Evolutionary conservation across 2,888 invertebrate species (phyloP), one percentile per base, ranked within the genome.

Genomic region (Toxonevra muliebris): DNA sequence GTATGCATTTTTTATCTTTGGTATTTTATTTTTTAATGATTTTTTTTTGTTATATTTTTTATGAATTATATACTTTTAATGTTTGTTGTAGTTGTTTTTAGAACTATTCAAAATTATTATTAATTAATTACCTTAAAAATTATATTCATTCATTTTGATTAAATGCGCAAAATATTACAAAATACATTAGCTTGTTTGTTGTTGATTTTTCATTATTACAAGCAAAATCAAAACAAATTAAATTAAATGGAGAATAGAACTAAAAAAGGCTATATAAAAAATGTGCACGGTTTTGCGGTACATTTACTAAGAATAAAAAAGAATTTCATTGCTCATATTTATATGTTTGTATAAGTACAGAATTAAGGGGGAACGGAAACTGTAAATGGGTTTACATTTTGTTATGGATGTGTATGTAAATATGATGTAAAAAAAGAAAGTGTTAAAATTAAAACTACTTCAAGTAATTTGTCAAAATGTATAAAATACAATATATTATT

Each of bases 1-100:
- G 52, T 50, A 19, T 3, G 5, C 20, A 42, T 30, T 20, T 59
- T 20, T 65, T 53, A 53, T 65, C 65, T 65, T 65, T 65, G 65
- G 65, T 43, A 59, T 65, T 65, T 65, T 65, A 65, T 65, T 65
- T 13, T 48, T n/a, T 48, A n/a, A 48, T 48, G 48, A n/a, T 48
- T 48, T 15, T n/a, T 13, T 13, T 50, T 62, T 64, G 50, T 50
- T 45, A 64, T 58, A 50, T 57, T 19, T 57, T 50, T 20, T 48
- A 30, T 43, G 20, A 57, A 9, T 2, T 63, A 57, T 41, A 17
- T 41, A 57, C 57, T 20, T 45, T 20, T 30, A 52, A n/a, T 7
- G 2, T 30, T 30, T 30, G 41, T 50, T 59, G 48, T n/a, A n/a
- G n/a, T 48, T 42, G 42, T 65, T 40, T 42, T 41, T 43, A 30